Percentiles rank a stretch among this genome's conserved stretches.
These are phyloP conservation scores for Drosophila varians DNA, from an alignment of 1,140 invertebrate species.

Conservation along the genomic window DNA sequence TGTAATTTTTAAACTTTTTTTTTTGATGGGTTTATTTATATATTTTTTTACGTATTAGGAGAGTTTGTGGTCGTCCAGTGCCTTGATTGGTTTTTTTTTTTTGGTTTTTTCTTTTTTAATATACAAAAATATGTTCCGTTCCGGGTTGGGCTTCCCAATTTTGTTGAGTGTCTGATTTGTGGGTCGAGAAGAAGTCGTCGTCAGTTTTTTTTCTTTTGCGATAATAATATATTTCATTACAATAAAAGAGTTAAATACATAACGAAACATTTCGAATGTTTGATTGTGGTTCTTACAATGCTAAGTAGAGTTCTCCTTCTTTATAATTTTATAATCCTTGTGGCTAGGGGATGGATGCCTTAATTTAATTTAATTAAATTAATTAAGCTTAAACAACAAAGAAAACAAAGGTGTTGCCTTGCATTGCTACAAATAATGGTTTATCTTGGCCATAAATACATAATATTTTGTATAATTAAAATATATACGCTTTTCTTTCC, in stretches of 20 bases:
- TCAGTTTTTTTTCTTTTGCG: background rate
- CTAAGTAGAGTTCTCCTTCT: slow-evolving; percentile 19
- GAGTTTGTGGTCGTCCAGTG: slow-evolving; percentile 11
- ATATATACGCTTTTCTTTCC: slow-evolving; percentile 9
- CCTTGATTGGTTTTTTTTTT: background rate
- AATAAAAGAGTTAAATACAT: slow-evolving; percentile 24
- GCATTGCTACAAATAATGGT: slow-evolving; percentile 17
- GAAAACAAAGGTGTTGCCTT: slow-evolving; percentile 46
- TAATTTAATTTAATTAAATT: too few relatives aligned
- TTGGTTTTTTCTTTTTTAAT: too few relatives aligned
- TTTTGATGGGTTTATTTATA: slow-evolving; percentile 2
- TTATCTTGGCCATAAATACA: slow-evolving; percentile 38
- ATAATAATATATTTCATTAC: slow-evolving; percentile 2
- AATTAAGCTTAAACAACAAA: slow-evolving; percentile 44
- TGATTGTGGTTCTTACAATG: slow-evolving; percentile 31
- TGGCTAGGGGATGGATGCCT: background rate
- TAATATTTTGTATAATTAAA: slow-evolving; percentile 37
- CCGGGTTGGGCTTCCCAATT: background rate
- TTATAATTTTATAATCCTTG: slow-evolving; percentile 4
- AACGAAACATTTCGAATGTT: slow-evolving; percentile 57
- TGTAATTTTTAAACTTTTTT: slow-evolving; percentile 9
- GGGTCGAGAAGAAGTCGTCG: slow-evolving; percentile 4
- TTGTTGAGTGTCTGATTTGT: background rate
- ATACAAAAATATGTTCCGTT: slow-evolving; percentile 11
- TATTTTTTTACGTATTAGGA: slow-evolving; percentile 1